phyloP scores from a whole-genome alignment of 2,888 invertebrate genomes.

The Nycteola revayana region DNA sequence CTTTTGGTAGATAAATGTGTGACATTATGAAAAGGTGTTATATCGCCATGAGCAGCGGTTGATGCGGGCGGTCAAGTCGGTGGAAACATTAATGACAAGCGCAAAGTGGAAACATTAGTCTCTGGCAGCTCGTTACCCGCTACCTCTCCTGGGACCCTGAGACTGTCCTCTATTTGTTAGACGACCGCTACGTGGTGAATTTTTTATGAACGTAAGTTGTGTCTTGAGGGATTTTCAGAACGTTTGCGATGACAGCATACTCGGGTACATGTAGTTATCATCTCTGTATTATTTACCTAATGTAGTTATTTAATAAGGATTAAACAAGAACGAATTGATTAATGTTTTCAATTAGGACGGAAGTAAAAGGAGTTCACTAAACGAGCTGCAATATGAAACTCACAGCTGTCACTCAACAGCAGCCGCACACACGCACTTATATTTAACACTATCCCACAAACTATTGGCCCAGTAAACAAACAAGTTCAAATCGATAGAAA shows the following conservation, averaged over 20 bases:
- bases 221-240: slow-evolving; percentile 25
- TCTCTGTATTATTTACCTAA: too few species aligned
- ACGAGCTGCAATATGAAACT: slow-evolving; percentile 25
- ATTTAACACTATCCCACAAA: slow-evolving; percentile 59
- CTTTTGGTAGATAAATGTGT: slow-evolving; percentile 8
- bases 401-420: slow-evolving; percentile 37
- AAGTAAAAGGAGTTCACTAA: slow-evolving; percentile 26
- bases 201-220: slow-evolving; percentile 44
- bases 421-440: slow-evolving; percentile 43
- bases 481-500: slow-evolving; percentile 35
- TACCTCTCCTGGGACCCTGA: slow-evolving; percentile 47
- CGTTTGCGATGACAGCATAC: slow-evolving; percentile 22
- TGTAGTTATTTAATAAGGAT: too few species aligned
- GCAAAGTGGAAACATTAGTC: slow-evolving; percentile 55
- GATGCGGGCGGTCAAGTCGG: slow-evolving; percentile 31
- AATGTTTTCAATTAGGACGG: slow-evolving; percentile 6
- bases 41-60: slow-evolving; percentile 20
- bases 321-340: too few species aligned
- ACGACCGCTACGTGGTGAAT: slow-evolving; percentile 44
- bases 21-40: slow-evolving; percentile 16
- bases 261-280: slow-evolving; percentile 3
- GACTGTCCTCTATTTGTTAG: slow-evolving; percentile 51
- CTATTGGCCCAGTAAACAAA: slow-evolving; percentile 65
- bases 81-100: slow-evolving; percentile 49
- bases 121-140: slow-evolving; percentile 48